Conservation (phyloP, 2,888 invertebrate species). For the Molorchus minor region DNA sequence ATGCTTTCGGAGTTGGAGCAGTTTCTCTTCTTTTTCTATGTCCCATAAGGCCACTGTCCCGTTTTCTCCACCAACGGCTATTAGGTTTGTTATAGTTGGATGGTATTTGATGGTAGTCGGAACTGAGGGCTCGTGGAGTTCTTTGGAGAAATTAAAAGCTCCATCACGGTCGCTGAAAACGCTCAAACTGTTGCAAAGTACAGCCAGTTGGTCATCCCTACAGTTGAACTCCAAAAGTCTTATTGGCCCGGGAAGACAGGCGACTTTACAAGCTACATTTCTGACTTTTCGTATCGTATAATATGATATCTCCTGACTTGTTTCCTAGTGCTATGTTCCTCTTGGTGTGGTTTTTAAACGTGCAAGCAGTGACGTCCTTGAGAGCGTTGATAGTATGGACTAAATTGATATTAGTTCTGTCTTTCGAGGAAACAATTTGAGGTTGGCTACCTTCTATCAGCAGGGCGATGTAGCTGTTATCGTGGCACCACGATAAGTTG, state of each 20-base stretch:
- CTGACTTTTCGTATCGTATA: slow-evolving; percentile 57
- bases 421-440: slow-evolving; percentile 53
- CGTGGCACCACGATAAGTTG: slow-evolving; percentile 54
- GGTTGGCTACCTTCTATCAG: slow-evolving; percentile 51
- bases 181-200: slow-evolving; percentile 36
- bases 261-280: slow-evolving; percentile 45
- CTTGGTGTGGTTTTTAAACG: slow-evolving; percentile 55
- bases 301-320: slow-evolving; percentile 49
- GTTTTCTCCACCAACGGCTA: slow-evolving; percentile 49
- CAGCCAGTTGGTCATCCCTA: slow-evolving; percentile 49
- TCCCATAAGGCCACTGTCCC: slow-evolving; percentile 52
- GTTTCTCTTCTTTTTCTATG: slow-evolving; percentile 37
- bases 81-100: slow-evolving; percentile 41
- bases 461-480: slow-evolving; percentile 54
- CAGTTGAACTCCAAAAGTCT: slow-evolving; percentile 50
- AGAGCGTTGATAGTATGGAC: slow-evolving; percentile 53
- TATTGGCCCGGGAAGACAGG: slow-evolving; percentile 42
- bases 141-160: slow-evolving; percentile 32
- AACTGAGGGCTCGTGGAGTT: slow-evolving; percentile 32
- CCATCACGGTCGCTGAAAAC: slow-evolving; percentile 36
- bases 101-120: slow-evolving; percentile 48
- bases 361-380: slow-evolving; percentile 45
- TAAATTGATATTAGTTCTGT: slow-evolving; percentile 46
- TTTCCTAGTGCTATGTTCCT: slow-evolving; percentile 53
- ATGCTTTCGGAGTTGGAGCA: slow-evolving; percentile 44